Evolutionary conservation across 2,888 invertebrate species (phyloP).

Genomic region (Euphydryas editha): DNA sequence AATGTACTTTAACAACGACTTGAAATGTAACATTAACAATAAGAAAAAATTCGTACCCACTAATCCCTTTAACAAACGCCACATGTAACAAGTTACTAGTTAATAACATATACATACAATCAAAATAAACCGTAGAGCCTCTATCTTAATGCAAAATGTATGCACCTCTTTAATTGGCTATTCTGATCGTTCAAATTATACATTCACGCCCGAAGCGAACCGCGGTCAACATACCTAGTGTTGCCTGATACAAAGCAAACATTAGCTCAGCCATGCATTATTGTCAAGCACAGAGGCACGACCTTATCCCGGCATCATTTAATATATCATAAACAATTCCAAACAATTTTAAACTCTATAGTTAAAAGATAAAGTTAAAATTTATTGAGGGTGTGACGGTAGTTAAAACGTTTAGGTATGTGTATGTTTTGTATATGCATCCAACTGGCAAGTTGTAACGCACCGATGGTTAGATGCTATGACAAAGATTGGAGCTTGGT

Average conservation of each 20-base stretch:
- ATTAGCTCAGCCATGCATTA: constrained; percentile 82
- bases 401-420: constrained; percentile 31
- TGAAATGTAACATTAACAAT: not conserved
- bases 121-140: constrained; percentile 20
- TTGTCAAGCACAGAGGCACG: constrained; percentile 78
- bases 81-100: not conserved
- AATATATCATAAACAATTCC: constrained; percentile 40
- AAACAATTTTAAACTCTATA: constrained; percentile 45
- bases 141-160: constrained; percentile 72
- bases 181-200: constrained; percentile 75
- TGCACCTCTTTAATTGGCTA: constrained; percentile 78
- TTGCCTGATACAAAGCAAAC: constrained; percentile 80
- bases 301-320: constrained; percentile 46
- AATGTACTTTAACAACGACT: not conserved
- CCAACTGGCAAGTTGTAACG: constrained; percentile 73
- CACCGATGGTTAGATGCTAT: constrained; percentile 71
- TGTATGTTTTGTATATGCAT: constrained; percentile 63
- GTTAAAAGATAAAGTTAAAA: not conserved
- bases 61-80: not conserved
- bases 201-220: constrained; percentile 77
- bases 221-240: constrained; percentile 76
- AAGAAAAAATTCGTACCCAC: not conserved
- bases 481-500: constrained; percentile 78
- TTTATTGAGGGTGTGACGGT: constrained; percentile 26
- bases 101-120: not conserved